These are phyloP conservation scores for Bombyx huttoni DNA, from an alignment of 2,888 invertebrate genomes.

Conservation along the genomic window DNA sequence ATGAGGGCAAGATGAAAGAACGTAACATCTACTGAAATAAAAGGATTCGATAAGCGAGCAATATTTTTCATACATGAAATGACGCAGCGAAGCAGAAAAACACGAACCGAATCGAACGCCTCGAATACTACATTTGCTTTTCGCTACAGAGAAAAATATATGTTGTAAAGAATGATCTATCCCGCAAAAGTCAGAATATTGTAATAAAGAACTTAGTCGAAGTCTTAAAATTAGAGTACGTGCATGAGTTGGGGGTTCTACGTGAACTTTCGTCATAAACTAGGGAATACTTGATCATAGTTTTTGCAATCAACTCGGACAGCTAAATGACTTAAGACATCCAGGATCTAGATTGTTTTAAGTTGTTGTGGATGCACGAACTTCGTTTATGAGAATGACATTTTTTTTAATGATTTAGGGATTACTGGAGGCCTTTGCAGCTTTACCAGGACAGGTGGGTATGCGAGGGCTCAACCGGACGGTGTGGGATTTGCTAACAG, in stretches of 20 bases:
- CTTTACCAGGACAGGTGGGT: no score
- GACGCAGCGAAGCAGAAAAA: neutral
- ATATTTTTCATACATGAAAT: neutral
- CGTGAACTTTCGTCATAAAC: conserved; percentile 20
- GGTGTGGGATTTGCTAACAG: no score
- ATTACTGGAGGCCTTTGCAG: no score
- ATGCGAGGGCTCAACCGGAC: no score
- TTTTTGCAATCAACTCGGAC: conserved; percentile 25
- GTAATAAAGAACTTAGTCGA: neutral
- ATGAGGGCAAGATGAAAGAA: neutral
- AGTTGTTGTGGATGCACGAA: neutral
- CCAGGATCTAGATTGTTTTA: neutral
- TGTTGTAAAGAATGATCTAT: conserved; percentile 5
- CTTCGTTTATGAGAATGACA: neutral
- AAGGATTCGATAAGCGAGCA: neutral
- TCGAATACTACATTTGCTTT: conserved; percentile 6
- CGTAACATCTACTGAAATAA: neutral
- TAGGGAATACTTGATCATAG: conserved; percentile 14
- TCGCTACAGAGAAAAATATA: conserved; percentile 8
- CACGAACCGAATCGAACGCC: neutral
- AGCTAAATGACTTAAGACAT: conserved; percentile 17
- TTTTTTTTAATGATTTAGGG: no score
- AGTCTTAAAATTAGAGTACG: neutral
- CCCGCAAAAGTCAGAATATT: neutral
- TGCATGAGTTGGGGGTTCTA: conserved; percentile 3